phyloP scores from a whole-genome alignment of 2,113 vertebrate genomes.

The Eurystomus gularis region DNA sequence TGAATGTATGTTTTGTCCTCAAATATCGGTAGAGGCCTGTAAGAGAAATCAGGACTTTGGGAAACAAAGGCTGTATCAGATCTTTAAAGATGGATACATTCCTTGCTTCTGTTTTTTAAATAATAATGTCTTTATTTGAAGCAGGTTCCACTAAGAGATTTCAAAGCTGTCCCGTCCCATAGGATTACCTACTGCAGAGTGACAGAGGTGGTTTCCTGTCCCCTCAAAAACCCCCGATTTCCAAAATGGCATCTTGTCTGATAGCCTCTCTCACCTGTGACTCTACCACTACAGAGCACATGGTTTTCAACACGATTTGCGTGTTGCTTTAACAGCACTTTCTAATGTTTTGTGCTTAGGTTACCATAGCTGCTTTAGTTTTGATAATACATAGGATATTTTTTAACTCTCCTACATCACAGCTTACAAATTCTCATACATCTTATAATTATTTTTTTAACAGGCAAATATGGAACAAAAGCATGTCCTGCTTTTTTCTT shows the following conservation, averaged over 20 bases:
- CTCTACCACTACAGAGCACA: not conserved
- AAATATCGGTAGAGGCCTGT: not conserved
- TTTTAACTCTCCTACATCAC: not conserved
- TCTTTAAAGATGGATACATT: not conserved
- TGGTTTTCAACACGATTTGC: not conserved
- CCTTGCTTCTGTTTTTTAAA: not conserved
- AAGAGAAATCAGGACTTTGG: not conserved
- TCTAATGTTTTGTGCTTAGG: not conserved
- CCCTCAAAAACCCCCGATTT: not conserved
- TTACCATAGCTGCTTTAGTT: not conserved
- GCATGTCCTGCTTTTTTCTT: constrained; percentile 82
- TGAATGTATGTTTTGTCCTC: not conserved
- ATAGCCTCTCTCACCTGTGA: not conserved
- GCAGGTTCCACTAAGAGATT: not conserved
- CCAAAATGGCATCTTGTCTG: not conserved
- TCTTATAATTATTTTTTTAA: constrained; percentile 5
- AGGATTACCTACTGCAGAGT: not conserved
- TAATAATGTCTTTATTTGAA: not conserved
- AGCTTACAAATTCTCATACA: not conserved
- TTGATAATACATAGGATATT: not conserved
- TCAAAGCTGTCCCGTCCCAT: not conserved
- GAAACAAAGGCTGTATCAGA: not conserved
- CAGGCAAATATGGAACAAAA: constrained; percentile 89
- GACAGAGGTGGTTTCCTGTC: not conserved
- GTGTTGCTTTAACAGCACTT: not conserved